Conservation (phyloP, 1,140 invertebrate genomes). For the Calephelis nemesis region DNA sequence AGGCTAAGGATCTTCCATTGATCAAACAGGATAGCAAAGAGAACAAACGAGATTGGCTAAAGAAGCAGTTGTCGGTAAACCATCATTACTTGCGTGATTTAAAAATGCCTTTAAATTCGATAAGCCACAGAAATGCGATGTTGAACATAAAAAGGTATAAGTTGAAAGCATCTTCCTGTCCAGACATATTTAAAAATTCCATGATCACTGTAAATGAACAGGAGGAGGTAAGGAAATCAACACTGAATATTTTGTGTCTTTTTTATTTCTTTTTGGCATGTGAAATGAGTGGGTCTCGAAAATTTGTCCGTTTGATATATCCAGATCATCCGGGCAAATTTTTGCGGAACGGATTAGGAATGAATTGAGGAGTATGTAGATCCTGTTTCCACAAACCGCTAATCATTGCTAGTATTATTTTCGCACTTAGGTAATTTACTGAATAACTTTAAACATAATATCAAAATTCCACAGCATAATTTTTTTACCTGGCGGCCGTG, state of each 20-base stretch:
- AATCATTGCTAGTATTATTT: too few species aligned
- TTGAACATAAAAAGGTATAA: constrained; percentile 89
- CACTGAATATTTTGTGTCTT: not conserved
- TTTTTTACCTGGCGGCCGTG: too few species aligned
- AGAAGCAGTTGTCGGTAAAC: constrained; percentile 81
- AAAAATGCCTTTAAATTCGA: constrained; percentile 87
- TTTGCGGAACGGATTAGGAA: too few species aligned
- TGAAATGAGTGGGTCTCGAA: too few species aligned
- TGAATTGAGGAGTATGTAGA: too few species aligned
- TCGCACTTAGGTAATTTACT: too few species aligned
- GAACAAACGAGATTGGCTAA: constrained; percentile 78
- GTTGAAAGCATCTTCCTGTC: constrained; percentile 91
- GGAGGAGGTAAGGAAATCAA: constrained; percentile 81
- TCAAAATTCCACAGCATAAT: too few species aligned
- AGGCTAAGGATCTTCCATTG: constrained; percentile 50
- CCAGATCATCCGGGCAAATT: too few species aligned
- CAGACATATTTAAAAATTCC: constrained; percentile 93
- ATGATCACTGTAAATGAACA: constrained; percentile 91
- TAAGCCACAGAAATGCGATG: constrained; percentile 91
- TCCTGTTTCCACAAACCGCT: too few species aligned
- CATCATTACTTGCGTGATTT: constrained; percentile 88
- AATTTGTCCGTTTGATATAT: too few species aligned
- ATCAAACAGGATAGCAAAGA: constrained; percentile 67
- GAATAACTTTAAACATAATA: too few species aligned
- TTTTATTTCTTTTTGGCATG: not conserved